Conservation (phyloP, 2,113 vertebrate genomes). For the Pseudolaguvia tuberculata region DNA sequence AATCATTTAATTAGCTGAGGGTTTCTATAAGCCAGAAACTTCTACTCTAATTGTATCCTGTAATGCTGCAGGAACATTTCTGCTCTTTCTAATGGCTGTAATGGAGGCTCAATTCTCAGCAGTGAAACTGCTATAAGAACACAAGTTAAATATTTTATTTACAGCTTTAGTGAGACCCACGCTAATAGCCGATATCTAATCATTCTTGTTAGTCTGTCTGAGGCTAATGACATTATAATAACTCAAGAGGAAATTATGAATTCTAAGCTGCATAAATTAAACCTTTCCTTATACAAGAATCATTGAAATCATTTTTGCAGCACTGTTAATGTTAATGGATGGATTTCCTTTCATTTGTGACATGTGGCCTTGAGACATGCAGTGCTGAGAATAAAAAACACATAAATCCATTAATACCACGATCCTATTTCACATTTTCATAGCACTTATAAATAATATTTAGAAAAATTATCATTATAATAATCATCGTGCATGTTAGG, state of each 20-base stretch:
- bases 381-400: not conserved
- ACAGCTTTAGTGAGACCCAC: slow-evolving; percentile 10
- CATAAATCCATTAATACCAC: not conserved
- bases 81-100: not conserved
- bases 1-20: not conserved
- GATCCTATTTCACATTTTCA: too few species aligned
- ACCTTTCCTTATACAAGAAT: slow-evolving; percentile 1
- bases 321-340: not conserved
- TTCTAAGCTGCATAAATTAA: not conserved
- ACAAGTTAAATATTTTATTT: slow-evolving; percentile 17
- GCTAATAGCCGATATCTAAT: slow-evolving; percentile 31
- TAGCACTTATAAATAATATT: not conserved
- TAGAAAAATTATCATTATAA: not conserved
- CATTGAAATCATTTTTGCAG: slow-evolving; percentile 11
- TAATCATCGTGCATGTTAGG: too few species aligned
- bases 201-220: slow-evolving; percentile 11
- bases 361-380: not conserved
- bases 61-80: not conserved
- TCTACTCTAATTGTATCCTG: not conserved
- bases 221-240: slow-evolving; percentile 9
- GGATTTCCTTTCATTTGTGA: not conserved
- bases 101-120: slow-evolving; percentile 5
- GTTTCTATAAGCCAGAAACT: slow-evolving; percentile 3
- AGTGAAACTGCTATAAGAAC: slow-evolving; percentile 6
- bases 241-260: slow-evolving; percentile 20